These are phyloP conservation scores for Acanthopagrus latus DNA, from an alignment of 2,797 vertebrate genomes.

Conservation along the genomic window DNA sequence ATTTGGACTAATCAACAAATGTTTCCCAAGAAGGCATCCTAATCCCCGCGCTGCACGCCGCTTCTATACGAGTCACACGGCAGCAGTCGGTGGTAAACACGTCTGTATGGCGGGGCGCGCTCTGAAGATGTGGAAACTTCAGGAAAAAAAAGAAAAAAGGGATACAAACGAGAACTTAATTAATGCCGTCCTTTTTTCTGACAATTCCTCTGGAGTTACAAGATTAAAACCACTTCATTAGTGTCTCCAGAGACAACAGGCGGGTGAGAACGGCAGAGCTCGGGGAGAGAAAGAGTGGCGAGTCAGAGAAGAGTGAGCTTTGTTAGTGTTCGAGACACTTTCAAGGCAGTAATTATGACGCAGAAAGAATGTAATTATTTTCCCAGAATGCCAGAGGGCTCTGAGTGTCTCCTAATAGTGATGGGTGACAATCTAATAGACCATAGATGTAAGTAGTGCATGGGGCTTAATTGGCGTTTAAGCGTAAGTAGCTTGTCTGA, in stretches of 20 bases:
- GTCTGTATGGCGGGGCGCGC: background rate
- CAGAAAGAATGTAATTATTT: constrained; percentile 81
- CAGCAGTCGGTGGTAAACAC: constrained; percentile 23
- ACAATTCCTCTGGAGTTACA: constrained; percentile 69
- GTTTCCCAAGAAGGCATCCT: background rate
- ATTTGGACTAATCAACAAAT: constrained; percentile 23
- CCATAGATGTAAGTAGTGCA: constrained; percentile 59
- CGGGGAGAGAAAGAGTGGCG: constrained; percentile 28
- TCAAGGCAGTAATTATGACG: constrained; percentile 79
- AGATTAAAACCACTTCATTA: constrained; percentile 81
- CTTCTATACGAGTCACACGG: background rate
- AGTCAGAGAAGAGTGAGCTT: constrained; percentile 57
- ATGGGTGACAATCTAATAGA: constrained; percentile 81
- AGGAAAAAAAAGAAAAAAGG: constrained; percentile 32
- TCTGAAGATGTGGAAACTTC: constrained; percentile 42
- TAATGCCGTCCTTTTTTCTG: constrained; percentile 59
- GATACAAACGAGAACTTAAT: constrained; percentile 59
- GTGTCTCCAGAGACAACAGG: constrained; percentile 75
- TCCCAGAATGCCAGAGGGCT: constrained; percentile 75
- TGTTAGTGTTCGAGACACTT: constrained; percentile 75
- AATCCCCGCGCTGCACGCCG: background rate
- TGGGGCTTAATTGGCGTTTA: constrained; percentile 76
- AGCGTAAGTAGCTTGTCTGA: constrained; percentile 72
- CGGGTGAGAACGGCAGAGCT: constrained; percentile 68
- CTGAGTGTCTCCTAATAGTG: constrained; percentile 71